Base-by-base conservation (phyloP, 2,797 vertebrate species). In the Malacoctenus gilli region DNA sequence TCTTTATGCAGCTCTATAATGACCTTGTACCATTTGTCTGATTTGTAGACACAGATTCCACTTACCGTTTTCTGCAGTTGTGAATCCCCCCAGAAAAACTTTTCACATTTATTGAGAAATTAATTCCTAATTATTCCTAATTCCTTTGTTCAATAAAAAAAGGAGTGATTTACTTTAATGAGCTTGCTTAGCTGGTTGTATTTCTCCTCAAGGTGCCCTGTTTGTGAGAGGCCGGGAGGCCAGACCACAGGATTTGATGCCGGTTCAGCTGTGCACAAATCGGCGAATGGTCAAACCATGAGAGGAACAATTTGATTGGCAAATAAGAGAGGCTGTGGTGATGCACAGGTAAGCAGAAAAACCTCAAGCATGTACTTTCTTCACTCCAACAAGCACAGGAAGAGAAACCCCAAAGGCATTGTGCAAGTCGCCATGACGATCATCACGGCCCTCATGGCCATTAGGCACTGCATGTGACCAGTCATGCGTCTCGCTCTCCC, bases 381-480 rank as follows among this genome's bases (percentile, higher is more conserved):
- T 19, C 2, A 20, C 53, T 6, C 20, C 15, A 8, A 36, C 14
- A 16, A 46, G 14, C 4, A 20, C 13, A 16, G 41, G 43, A 55
- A 25, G n/a, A 15, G n/a, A 44, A 68, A 36, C n/a, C 23, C 21
- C 37, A 8, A 1, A 2, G 21, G 21, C 2, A 5, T 30, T 15
- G 16, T 15, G 47, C 52, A 44, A 23, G 13, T 50, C 8, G 0
- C 65, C 60, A 54, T 63, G 25, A 53, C 23, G 51, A 39, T 18
- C 8, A 11, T 41, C 40, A 40, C 53, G 22, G 31, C 38, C 44
- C 68, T 64, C 32, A 13, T 52, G 56, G 56, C 69, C 46, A 68
- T 68, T 72, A 74, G 50, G 74, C 73, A 2, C 38, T 20, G 31
- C 86, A 91, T 86, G 85, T 89, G 90, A 90, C 84, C 31, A 20